Evolutionary conservation across 2,797 vertebrate species (phyloP), one percentile per base, ranked within the genome.

Genomic region (Acipenser ruthenus): DNA sequence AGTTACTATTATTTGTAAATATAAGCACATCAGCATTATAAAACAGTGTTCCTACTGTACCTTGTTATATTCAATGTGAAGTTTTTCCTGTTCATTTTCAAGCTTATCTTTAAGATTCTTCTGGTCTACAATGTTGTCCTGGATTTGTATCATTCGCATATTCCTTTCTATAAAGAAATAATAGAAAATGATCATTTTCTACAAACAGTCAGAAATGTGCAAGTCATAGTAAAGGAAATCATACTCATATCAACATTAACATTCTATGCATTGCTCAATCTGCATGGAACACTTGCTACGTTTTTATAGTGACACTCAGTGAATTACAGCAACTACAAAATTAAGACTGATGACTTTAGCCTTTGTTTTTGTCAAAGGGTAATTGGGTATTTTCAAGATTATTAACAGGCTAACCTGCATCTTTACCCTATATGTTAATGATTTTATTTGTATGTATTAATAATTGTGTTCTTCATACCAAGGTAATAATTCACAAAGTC

Each of bases 71-170:
- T 99, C 95, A 68, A 97, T 88, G 7, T 98, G 97, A 72, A 99
- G 93, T 66, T 96, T 97, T 84, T 98, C 95, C 81, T 99, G 96
- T 74, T 99, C 95, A 18, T 89, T 93, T 82, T 99, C 95, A 81
- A 98, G 88, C 77, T 96, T 96, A 89, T 99, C 95, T 82, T 99
- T 99, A 71, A 98, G 87, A 84, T 87, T 96, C 87, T 98, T 98
- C 84, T 99, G 97, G 78, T 99, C 96, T 3, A 94, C 89, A 88
- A 99, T 96, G 83, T 96, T 98, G 87, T 99, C 97, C 84, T 99
- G 97, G 83, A 99, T 96, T 84, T 99, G 97, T 87, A 99, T 95
- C 96, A 99, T 99, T 74, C 95, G 92, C 95, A 99, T 95, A 88
- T 99, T 99, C 78, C 97, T 88, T 89, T 99, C 97, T 99, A 79